Evolutionary conservation across 2,113 vertebrate species (phyloP), one percentile per base, ranked within the genome.

Genomic region (Chrysochloris asiatica): DNA sequence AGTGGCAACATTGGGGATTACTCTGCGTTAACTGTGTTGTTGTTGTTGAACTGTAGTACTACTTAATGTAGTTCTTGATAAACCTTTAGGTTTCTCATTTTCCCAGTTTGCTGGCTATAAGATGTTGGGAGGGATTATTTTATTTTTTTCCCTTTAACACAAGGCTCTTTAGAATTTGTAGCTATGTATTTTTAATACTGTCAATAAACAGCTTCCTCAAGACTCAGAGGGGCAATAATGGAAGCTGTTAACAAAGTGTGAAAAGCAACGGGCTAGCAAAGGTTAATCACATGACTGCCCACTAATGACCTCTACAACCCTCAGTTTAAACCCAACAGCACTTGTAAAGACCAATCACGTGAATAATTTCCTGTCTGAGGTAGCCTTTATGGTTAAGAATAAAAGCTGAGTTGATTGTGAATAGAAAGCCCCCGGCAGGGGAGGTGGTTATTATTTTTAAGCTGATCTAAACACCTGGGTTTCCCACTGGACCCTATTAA

Each of bases 361-460:
- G 98, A 98, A 98, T 98, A 98, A 99, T 99, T 99, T 99, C 98
- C 98, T 99, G 98, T 98, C 97, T 97, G 97, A 97, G 98, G 97
- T 98, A 97, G 98, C 97, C 95, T 98, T 98, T 98, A 98, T 97
- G 94, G 97, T 95, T 97, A 97, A 97, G 98, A 98, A 98, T 98
- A 98, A 98, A 99, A 98, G 98, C 97, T 95, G 86, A 96, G 97
- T 95, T 98, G 97, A 97, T 98, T 98, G 97, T 98, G 98, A 98
- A 98, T 98, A 97, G 98, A 97, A 98, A 97, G 96, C 96, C 97
- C 98, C 97, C 38, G 95, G 98, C 97, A 96, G 98, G 98, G 97
- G 96, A 96, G 97, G 97, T 97, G 96, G 98, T 98, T 98, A 98
- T 98, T 98, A 98, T 98, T 98, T 98, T 98, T 98, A 98, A 98